Percentiles rank a stretch among this genome's conserved stretches.
Evolutionary conservation across 2,797 vertebrate genomes (phyloP).

Genomic region (Xerus rutilus): DNA sequence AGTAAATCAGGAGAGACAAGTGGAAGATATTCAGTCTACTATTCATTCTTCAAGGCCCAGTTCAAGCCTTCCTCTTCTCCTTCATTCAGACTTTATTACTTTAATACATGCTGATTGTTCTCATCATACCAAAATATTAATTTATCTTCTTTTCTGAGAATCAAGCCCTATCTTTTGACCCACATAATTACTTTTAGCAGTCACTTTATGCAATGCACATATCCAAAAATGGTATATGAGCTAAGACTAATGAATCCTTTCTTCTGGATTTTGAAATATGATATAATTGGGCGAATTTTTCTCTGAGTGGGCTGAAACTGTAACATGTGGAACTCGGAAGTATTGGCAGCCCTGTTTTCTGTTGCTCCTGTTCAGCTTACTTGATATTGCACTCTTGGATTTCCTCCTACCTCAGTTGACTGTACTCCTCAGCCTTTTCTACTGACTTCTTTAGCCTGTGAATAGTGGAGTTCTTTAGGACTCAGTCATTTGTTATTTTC

Average conservation of each 20-base stretch:
- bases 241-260: not conserved
- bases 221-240: not conserved
- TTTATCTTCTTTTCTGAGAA: constrained; percentile 9
- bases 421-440: not conserved
- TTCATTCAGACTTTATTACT: constrained; percentile 33
- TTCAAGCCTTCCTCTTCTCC: not conserved
- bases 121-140: not conserved
- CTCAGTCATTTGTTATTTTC: constrained; percentile 18
- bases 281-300: not conserved
- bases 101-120: not conserved
- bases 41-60: not conserved
- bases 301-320: not conserved
- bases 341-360: not conserved
- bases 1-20: not conserved
- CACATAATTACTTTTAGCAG: not conserved
- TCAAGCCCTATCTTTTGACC: not conserved
- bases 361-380: not conserved
- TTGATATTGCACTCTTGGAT: not conserved
- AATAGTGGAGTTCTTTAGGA: constrained; percentile 7
- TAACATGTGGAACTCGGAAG: not conserved
- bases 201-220: not conserved
- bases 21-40: not conserved
- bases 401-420: not conserved
- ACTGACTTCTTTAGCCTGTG: not conserved
- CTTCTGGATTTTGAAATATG: constrained; percentile 18